A percentile compares a stretch with the other conserved stretches of the same genome.
Conservation (phyloP, 2,113 vertebrate species). For the Petrocephalus microphthalmus region DNA sequence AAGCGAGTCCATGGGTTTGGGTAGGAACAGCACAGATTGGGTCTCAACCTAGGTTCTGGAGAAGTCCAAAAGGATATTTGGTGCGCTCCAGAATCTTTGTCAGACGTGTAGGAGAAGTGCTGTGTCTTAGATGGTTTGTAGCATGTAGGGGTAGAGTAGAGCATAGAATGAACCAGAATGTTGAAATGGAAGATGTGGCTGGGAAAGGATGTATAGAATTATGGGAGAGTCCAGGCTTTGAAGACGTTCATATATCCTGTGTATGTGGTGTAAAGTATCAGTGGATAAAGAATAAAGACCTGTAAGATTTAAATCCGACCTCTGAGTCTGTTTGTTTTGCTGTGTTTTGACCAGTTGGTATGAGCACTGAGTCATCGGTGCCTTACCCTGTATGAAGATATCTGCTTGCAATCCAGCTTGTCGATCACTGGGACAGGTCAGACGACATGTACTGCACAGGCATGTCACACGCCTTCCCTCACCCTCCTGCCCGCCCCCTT, state of each 20-base stretch:
- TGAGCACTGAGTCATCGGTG: background rate
- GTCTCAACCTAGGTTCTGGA: conserved; percentile 18
- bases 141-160: conserved; percentile 18
- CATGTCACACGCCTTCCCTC: background rate
- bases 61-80: background rate
- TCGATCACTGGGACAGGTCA: background rate
- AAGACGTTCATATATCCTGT: conserved; percentile 32
- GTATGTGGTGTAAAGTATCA: conserved; percentile 46
- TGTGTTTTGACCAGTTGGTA: background rate
- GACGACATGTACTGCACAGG: too few relatives aligned
- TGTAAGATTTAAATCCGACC: conserved; percentile 59
- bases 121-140: conserved; percentile 5
- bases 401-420: background rate
- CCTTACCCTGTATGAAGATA: background rate
- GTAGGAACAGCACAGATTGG: conserved; percentile 23
- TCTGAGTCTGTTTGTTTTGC: conserved; percentile 9
- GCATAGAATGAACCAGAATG: conserved; percentile 36
- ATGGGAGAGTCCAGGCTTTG: background rate
- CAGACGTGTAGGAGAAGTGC: conserved; percentile 19
- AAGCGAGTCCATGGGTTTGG: conserved; percentile 10
- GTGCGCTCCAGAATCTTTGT: conserved; percentile 27
- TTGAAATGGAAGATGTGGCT: conserved; percentile 26
- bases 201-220: background rate
- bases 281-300: conserved; percentile 60
- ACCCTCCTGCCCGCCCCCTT: background rate